phyloP scores from a whole-genome alignment of 2,888 invertebrate genomes.

The Megalurothrips usitatus region DNA sequence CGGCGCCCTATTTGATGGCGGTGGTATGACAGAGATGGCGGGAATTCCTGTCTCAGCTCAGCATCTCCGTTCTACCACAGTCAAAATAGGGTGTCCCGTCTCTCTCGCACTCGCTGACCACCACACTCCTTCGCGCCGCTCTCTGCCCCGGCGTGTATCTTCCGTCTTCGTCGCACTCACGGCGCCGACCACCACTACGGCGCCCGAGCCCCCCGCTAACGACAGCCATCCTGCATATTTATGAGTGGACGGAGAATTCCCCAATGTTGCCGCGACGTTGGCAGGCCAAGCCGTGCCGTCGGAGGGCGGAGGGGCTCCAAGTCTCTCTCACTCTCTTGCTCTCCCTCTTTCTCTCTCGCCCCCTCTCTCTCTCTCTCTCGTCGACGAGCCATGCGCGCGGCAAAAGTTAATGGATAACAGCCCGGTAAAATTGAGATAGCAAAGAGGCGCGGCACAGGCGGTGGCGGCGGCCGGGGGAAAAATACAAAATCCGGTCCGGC shows the following conservation, averaged over 20 bases:
- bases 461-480: not conserved
- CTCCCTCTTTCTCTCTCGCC: slow-evolving; percentile 31
- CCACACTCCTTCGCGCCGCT: too few species aligned
- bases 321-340: slow-evolving; percentile 31
- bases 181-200: not conserved
- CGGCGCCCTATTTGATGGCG: not conserved
- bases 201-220: not conserved
- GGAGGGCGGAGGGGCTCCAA: not conserved
- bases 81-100: too few species aligned
- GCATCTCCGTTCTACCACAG: too few species aligned
- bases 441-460: not conserved
- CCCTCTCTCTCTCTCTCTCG: slow-evolving; percentile 33
- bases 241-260: slow-evolving; percentile 24
- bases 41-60: too few species aligned
- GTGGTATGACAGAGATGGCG: not conserved
- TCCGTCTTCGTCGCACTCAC: not conserved
- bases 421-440: not conserved
- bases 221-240: slow-evolving; percentile 26
- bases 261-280: not conserved
- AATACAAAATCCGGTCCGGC: not conserved
- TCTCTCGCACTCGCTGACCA: too few species aligned
- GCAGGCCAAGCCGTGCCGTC: not conserved
- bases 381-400: slow-evolving; percentile 2
- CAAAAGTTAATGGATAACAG: not conserved
- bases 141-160: not conserved